A percentile compares a stretch with the other conserved stretches of the same genome.
phyloP scores from a whole-genome alignment of 1,140 invertebrate genomes.

The Euura saliciscinereae region DNA sequence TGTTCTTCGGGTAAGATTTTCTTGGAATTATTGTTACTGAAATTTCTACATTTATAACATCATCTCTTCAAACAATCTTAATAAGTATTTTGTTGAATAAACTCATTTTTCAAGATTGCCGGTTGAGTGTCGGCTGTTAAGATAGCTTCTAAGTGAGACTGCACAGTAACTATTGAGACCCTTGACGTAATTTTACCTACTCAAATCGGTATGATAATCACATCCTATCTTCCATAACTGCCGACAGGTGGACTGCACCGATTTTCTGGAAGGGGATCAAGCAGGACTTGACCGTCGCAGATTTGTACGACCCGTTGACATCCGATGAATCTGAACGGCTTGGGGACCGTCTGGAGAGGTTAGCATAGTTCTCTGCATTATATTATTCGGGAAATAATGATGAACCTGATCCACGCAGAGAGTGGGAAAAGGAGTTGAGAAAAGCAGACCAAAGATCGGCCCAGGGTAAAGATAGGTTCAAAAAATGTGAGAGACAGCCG shows the following conservation, averaged over 20 bases:
- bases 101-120: too few relatives aligned
- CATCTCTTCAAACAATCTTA: too few relatives aligned
- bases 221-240: neutral
- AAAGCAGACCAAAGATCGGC: conserved; percentile 46
- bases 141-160: too few relatives aligned
- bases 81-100: too few relatives aligned
- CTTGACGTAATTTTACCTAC: too few relatives aligned
- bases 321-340: conserved; percentile 57
- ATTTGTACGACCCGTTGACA: conserved; percentile 61
- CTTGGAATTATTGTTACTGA: too few relatives aligned
- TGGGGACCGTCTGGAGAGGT: conserved; percentile 60
- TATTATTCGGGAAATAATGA: too few relatives aligned
- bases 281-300: conserved; percentile 58
- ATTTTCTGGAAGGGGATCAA: conserved; percentile 60
- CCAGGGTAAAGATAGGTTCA: conserved; percentile 53
- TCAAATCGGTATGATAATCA: too few relatives aligned
- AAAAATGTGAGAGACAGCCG: conserved; percentile 42
- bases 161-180: too few relatives aligned
- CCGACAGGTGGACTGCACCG: conserved; percentile 58
- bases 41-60: too few relatives aligned
- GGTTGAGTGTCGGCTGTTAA: too few relatives aligned
- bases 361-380: conserved; percentile 19
- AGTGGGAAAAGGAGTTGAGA: conserved; percentile 59
- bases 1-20: too few relatives aligned
- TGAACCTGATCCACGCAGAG: conserved; percentile 39